phyloP scores from a whole-genome alignment of 2,888 invertebrate genomes.

The Latheticus oryzae region DNA sequence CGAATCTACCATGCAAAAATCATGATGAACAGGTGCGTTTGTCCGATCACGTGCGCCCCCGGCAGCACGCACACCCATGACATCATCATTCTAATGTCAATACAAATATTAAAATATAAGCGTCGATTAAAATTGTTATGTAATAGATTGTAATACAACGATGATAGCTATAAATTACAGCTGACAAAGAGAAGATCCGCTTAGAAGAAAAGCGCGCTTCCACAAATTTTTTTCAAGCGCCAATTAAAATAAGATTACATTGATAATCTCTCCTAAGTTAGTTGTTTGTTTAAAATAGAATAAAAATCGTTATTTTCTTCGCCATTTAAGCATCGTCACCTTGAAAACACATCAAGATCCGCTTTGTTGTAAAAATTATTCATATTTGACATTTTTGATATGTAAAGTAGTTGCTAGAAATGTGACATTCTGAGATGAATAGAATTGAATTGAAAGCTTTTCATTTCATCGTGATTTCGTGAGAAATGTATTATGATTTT shows the following conservation, averaged over 20 bases:
- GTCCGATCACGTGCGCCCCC: slow-evolving; percentile 24
- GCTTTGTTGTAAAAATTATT: slow-evolving; percentile 9
- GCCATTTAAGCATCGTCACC: slow-evolving; percentile 21
- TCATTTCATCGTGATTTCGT: too few relatives aligned
- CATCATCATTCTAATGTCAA: slow-evolving; percentile 25
- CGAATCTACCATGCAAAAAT: too few relatives aligned
- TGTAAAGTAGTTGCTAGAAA: neutral
- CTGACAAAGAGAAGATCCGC: neutral
- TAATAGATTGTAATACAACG: slow-evolving; percentile 8
- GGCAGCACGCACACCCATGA: slow-evolving; percentile 28
- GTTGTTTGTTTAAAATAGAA: too few relatives aligned
- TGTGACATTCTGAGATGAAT: slow-evolving; percentile 1
- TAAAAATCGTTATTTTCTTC: slow-evolving; percentile 16
- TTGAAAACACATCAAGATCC: slow-evolving; percentile 19
- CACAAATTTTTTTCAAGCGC: too few relatives aligned
- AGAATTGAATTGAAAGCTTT: too few relatives aligned
- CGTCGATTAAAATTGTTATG: slow-evolving; percentile 12
- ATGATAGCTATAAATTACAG: neutral
- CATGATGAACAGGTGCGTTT: slow-evolving; percentile 20
- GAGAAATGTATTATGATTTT: too few relatives aligned
- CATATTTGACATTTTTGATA: slow-evolving; percentile 9
- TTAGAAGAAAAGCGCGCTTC: too few relatives aligned
- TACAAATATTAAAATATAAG: slow-evolving; percentile 6
- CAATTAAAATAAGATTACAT: too few relatives aligned
- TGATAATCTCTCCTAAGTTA: too few relatives aligned